Base-by-base conservation (phyloP, 2,797 vertebrate species). In the Pangasius larnaudii region DNA sequence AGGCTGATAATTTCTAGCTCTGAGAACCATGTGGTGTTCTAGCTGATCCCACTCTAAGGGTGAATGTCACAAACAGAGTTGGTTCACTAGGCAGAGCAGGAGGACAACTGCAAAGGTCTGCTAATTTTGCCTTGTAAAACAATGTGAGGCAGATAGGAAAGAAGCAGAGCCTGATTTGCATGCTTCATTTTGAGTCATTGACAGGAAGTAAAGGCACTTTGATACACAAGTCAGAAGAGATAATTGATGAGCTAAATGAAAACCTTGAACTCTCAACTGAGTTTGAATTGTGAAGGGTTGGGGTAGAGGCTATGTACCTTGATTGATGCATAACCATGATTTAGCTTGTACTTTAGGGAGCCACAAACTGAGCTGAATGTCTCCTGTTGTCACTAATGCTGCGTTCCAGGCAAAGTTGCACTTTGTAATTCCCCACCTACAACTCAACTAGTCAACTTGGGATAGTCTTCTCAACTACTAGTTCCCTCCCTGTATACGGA, bases 71-170 rank as follows among this genome's bases (percentile, higher is more conserved):
- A 59, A 79, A 71, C 59, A 58, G 39, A 61, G 72, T 42, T 84
- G 63, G 65, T 85, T 67, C 71, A 87, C 72, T 77, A 49, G 33
- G 61, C 77, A 49, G 58, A 78, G 80, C 83, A 69, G 39, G 82
- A 67, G 63, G 22, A 58, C 85, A 74, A 49, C 42, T 49, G 6
- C 65, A 67, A 87, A 78, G 74, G 58, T 72, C 36, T 72, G 10
- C 36, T 3, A 69, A 42, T 46, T 90, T 80, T 82, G 84, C 46
- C 79, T 74, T 87, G 53, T 85, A 87, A 89, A 87, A 77, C 82
- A 79, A 78, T 61, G 42, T 9, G 63, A 39, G 63, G 51, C 75
- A 85, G 63, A 39, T 5, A 85, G 11, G 67, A 63, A 84, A 86
- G 58, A 42, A 33, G 74, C 49, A 51, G 39, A 49, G 67, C 22